Conservation (phyloP, 2,797 vertebrate genomes). For the Echiichthys vipera region DNA sequence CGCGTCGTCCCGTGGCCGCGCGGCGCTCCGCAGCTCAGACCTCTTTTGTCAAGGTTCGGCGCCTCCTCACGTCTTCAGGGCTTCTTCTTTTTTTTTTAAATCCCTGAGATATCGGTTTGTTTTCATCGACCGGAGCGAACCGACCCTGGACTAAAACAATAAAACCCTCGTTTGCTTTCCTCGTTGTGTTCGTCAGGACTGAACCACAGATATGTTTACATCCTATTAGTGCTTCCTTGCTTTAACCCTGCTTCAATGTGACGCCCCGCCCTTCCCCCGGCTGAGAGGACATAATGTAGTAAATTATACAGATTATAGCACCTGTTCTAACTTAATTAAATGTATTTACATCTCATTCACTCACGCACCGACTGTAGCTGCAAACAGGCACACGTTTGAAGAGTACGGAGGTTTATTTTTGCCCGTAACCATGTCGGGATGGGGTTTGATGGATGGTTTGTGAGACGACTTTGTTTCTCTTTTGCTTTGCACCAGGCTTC, state of each 20-base stretch:
- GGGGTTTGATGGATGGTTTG: conserved; percentile 13
- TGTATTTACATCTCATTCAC: conserved; percentile 48
- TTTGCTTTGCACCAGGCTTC: conserved; percentile 78
- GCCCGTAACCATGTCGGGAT: background rate
- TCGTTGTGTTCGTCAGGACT: conserved; percentile 43
- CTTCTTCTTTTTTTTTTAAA: conserved; percentile 24
- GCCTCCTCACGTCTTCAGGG: conserved; percentile 6
- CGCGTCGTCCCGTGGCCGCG: conserved; percentile 57
- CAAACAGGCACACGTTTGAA: too few species aligned
- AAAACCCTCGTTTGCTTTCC: conserved; percentile 36
- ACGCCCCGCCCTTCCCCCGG: conserved; percentile 27
- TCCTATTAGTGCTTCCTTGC: conserved; percentile 69
- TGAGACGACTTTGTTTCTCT: conserved; percentile 7
- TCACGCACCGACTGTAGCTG: conserved; percentile 41
- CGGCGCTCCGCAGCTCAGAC: conserved; percentile 32
- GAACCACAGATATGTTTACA: conserved; percentile 65
- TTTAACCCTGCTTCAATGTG: conserved; percentile 67
- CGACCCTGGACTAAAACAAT: conserved; percentile 34
- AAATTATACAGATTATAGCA: conserved; percentile 61
- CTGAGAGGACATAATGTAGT: conserved; percentile 53
- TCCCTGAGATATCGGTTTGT: conserved; percentile 19
- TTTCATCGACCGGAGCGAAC: conserved; percentile 26
- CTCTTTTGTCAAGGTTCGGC: background rate
- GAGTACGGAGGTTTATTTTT: conserved; percentile 13
- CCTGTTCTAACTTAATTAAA: conserved; percentile 70